Base-by-base conservation (phyloP, 2,888 invertebrate genomes). In the Acleris emargana region DNA sequence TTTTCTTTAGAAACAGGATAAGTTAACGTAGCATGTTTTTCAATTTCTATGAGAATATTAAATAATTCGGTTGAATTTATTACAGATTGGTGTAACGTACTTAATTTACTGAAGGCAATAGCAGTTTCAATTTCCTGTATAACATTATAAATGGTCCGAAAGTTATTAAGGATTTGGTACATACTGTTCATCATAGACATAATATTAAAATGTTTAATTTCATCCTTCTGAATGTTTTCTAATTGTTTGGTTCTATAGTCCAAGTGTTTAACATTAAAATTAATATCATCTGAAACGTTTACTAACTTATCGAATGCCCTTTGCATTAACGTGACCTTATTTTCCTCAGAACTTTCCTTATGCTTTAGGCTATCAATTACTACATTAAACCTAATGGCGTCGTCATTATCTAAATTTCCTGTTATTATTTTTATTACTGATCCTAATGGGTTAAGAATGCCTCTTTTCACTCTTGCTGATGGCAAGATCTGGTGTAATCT, bases 321-420 rank as follows among this genome's bases (percentile, higher is more conserved):
- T 51, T 63, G 53, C 38, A 69, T 20, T 16, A 68, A 32, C 13
- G 62, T 59, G 9, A 68, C 42, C 49, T 61, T 67, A 38, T 51
- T 52, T 43, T 68, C 60, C 25, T 58, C 45, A 3, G 38, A 59
- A 25, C 54, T n/a, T 64, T 70, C 58, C 22, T 52, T 66, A 47
- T 58, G 42, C 17, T 52, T 55, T 16, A 69, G 17, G 13, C 53
- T 58, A 20, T 28, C 43, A 47, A 69, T 67, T 58, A 61, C 13
- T 13, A 38, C 5, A 22, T 69, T 50, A 42, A 60, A 68, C 18
- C 32, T 58, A 38, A 63, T 51, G 13, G 72, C 72, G 54, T 73
- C 73, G 0, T 73, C 67, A 49, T 71, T 64, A 60, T 75, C 73
- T 59, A 76, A 62, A 32, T 76, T 75, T 52, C 72, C 71, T 3